These are phyloP conservation scores for Copidosoma floridanum DNA, from an alignment of 1,140 invertebrate genomes.

Conservation along the genomic window DNA sequence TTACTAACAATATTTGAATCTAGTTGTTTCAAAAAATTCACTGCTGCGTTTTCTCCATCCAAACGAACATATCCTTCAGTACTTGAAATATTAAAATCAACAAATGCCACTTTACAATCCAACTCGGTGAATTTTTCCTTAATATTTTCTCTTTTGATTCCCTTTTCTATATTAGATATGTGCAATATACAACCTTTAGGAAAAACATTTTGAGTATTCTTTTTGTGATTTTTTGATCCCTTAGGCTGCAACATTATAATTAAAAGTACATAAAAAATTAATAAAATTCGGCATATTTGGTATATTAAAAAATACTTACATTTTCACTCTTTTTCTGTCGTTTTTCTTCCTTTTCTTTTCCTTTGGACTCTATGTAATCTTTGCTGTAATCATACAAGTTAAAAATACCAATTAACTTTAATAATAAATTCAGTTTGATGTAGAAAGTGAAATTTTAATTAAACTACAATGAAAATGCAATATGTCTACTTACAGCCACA, in stretches of 20 bases:
- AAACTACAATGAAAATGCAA: not conserved
- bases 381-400: conserved; percentile 43
- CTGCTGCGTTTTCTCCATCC: conserved; percentile 67
- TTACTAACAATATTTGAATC: conserved; percentile 8
- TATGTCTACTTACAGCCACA: conserved; percentile 66
- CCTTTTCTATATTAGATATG: conserved; percentile 63
- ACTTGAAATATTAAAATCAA: conserved; percentile 74
- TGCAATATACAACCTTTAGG: conserved; percentile 71
- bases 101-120: conserved; percentile 66
- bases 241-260: conserved; percentile 35
- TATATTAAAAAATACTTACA: conserved; percentile 34
- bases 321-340: conserved; percentile 59
- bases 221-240: conserved; percentile 32
- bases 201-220: conserved; percentile 30
- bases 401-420: conserved; percentile 20
- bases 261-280: too few relatives aligned
- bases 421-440: conserved; percentile 9
- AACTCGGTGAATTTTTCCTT: conserved; percentile 66
- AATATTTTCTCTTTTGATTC: conserved; percentile 68
- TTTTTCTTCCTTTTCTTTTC: conserved; percentile 64
- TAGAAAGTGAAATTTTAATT: not conserved
- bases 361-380: conserved; percentile 71
- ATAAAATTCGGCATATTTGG: too few relatives aligned
- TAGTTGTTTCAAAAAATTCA: conserved; percentile 63
- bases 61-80: conserved; percentile 71